phyloP scores from a whole-genome alignment of 2,888 invertebrate species.

The Fragum whitleyi region DNA sequence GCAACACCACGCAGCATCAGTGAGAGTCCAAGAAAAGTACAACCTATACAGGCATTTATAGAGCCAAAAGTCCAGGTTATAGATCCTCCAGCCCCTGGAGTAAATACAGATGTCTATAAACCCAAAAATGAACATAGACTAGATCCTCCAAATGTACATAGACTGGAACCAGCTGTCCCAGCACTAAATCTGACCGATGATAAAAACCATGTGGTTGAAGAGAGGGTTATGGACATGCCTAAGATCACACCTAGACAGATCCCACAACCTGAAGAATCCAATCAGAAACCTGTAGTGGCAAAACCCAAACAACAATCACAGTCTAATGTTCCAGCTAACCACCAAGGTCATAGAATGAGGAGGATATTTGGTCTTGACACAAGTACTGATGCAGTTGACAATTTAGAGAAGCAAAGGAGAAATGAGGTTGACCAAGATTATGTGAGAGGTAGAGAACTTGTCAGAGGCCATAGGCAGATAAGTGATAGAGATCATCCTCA shows the following conservation, averaged over 20 bases:
- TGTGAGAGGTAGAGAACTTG: slow-evolving; percentile 20
- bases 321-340: background rate
- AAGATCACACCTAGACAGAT: slow-evolving; percentile 37
- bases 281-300: background rate
- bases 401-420: background rate
- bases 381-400: background rate
- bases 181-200: slow-evolving; percentile 7
- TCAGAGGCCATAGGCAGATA: background rate
- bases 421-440: background rate
- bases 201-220: slow-evolving; percentile 18
- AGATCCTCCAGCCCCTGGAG: background rate
- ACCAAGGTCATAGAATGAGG: background rate
- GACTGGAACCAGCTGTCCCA: background rate
- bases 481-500: slow-evolving; percentile 25
- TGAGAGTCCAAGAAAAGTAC: slow-evolving; percentile 6
- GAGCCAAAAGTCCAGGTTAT: background rate
- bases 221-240: slow-evolving; percentile 41
- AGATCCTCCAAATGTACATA: background rate
- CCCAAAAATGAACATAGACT: background rate
- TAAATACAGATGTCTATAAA: background rate
- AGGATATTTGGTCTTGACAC: background rate
- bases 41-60: background rate
- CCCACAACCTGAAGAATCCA: background rate
- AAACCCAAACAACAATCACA: background rate
- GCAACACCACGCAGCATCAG: background rate